Evolutionary conservation across 35 echinoderm and acorn worm species (phyloP).

Genomic region (Antedon bifida): DNA sequence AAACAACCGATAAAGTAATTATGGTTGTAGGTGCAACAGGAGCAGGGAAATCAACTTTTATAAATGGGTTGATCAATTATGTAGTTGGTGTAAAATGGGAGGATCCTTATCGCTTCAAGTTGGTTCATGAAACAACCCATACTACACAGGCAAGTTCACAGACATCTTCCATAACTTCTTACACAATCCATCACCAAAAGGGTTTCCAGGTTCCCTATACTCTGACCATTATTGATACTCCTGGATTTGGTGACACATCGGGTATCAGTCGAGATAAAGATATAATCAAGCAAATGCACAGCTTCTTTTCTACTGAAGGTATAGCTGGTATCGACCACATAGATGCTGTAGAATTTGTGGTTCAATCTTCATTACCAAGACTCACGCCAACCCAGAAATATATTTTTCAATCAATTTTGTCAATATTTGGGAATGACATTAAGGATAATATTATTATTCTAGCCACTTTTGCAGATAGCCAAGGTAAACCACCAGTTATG

Average conservation of each 20-base stretch:
- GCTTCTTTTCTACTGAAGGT: constrained; percentile 29
- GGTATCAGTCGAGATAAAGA: constrained; percentile 49
- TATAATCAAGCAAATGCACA: constrained; percentile 41
- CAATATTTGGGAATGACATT: constrained; percentile 59
- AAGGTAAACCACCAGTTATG: constrained; percentile 41
- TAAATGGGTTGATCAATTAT: constrained; percentile 54
- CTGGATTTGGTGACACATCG: constrained; percentile 64
- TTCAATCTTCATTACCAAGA: constrained; percentile 26
- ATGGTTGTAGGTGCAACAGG: constrained; percentile 67
- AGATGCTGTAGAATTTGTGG: constrained; percentile 48
- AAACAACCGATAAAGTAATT: constrained; percentile 38
- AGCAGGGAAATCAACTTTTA: constrained; percentile 42
- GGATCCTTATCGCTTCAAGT: constrained; percentile 41
- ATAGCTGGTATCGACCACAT: constrained; percentile 33
- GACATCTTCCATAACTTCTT: constrained; percentile 39
- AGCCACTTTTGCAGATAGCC: constrained; percentile 42
- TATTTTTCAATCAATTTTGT: constrained; percentile 39
- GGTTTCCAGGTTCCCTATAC: constrained; percentile 21
- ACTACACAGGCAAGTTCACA: constrained; percentile 40
- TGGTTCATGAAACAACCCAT: constrained; percentile 20
- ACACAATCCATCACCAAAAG: constrained; percentile 35
- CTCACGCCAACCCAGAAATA: constrained; percentile 42
- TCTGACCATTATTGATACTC: constrained; percentile 59
- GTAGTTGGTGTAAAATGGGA: constrained; percentile 41
- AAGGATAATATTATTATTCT: constrained; percentile 44